Conservation (phyloP, 1,140 invertebrate species). For the Drosophila punjabiensis region DNA sequence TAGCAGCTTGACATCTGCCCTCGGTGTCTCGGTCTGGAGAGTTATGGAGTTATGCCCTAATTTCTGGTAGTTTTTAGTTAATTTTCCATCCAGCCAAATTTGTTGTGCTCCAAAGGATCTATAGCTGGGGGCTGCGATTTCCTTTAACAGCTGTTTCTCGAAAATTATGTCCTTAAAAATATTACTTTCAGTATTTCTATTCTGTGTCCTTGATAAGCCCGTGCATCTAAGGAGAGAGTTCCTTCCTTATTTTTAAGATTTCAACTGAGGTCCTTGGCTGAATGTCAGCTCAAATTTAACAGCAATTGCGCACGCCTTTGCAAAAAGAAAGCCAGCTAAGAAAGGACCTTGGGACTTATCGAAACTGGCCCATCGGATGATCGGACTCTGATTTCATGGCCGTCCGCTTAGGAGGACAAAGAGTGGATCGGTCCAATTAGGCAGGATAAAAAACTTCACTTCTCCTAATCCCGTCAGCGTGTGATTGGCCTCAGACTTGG, state of each 20-base stretch:
- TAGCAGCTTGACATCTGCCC: slow-evolving; percentile 72
- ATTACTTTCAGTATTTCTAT: not conserved
- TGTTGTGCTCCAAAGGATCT: slow-evolving; percentile 30
- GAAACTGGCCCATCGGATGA: slow-evolving; percentile 26
- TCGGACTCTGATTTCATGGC: slow-evolving; percentile 66
- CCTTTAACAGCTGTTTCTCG: slow-evolving; percentile 15
- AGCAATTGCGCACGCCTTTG: slow-evolving; percentile 61
- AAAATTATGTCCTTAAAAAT: not conserved
- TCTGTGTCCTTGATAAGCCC: not conserved
- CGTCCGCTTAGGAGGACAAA: slow-evolving; percentile 37
- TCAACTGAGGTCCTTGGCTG: slow-evolving; percentile 3
- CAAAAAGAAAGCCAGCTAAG: slow-evolving; percentile 29
- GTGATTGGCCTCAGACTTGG: slow-evolving; percentile 70
- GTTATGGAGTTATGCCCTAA: slow-evolving; percentile 69
- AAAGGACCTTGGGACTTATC: slow-evolving; percentile 23
- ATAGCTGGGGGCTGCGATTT: not conserved
- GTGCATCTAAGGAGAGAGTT: not conserved
- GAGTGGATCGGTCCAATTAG: slow-evolving; percentile 68
- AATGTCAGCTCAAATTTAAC: slow-evolving; percentile 70
- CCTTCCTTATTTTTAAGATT: not conserved
- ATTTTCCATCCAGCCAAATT: slow-evolving; percentile 59
- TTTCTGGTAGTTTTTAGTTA: slow-evolving; percentile 63
- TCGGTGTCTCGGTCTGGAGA: slow-evolving; percentile 8
- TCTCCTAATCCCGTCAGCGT: slow-evolving; percentile 74
- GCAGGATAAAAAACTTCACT: slow-evolving; percentile 61